These are phyloP conservation scores for Meles meles DNA, from an alignment of 2,113 vertebrate genomes.

Conservation along the genomic window DNA sequence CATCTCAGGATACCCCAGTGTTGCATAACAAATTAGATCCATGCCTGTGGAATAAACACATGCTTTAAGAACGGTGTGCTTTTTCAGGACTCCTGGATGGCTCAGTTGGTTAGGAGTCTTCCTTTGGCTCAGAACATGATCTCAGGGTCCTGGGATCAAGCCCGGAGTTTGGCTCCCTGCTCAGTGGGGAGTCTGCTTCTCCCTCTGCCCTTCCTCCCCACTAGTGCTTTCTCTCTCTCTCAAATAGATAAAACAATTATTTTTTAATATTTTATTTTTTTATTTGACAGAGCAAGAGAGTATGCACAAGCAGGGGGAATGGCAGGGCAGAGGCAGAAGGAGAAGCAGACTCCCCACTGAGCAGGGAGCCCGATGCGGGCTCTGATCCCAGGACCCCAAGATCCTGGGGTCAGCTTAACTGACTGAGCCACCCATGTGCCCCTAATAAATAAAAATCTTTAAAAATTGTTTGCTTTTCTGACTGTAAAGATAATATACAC, in stretches of 20 bases:
- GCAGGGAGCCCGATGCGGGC: background rate
- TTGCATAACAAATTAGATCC: background rate
- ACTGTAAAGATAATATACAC: background rate
- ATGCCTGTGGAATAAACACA: background rate
- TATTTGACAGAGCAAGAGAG: background rate
- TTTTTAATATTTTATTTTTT: background rate
- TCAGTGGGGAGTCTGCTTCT: background rate
- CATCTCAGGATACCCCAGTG: background rate
- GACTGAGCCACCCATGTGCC: background rate
- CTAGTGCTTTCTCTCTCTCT: background rate
- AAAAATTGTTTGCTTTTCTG: background rate
- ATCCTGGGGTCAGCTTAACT: background rate
- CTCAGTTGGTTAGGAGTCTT: background rate
- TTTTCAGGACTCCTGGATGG: background rate
- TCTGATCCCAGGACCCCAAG: background rate
- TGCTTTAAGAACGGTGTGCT: background rate
- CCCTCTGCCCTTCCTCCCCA: background rate
- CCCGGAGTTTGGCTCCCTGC: background rate
- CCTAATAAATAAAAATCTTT: background rate
- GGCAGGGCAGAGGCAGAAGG: background rate
- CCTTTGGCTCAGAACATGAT: background rate
- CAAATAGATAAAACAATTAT: background rate
- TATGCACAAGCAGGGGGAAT: background rate
- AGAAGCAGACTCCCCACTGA: background rate
- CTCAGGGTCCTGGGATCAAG: background rate